Evolutionary conservation across 2,888 invertebrate species (phyloP), one percentile per base, ranked within the genome.

Genomic region (Cheilosia urbana): DNA sequence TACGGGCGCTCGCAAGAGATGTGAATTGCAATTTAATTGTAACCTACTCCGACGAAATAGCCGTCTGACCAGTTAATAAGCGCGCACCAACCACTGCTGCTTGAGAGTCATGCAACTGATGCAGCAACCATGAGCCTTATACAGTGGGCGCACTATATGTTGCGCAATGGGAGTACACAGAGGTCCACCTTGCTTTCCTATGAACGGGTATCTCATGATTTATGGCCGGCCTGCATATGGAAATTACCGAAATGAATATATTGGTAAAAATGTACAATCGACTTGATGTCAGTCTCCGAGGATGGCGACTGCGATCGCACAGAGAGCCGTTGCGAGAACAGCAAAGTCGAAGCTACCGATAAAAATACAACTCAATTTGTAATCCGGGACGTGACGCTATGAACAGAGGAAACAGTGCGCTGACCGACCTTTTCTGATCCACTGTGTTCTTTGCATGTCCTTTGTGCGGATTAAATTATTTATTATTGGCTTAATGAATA

Each of bases 21-120:
- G 78, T 73, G 78, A 57, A 83, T 73, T 73, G 78, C 78, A 72
- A 62, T 80, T 80, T 84, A 84, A 75, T 80, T 84, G 84, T 80
- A 84, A 71, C 84, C 80, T 65, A 80, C 80, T 84, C 68, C 68
- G 45, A 57, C 75, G 37, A 7, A 57, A 77, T 76, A 77, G 71
- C 63, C 27, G 77, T 71, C 63, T 37, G 77, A 77, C 81, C 76
- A 82, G 81, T 77, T 76, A 71, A 63, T 55, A 51, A 24, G 51
- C 30, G 40, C 45, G 51, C 60, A 2, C 34, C 19, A 57, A n/a
- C 37, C 37, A 40, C 6, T 27, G 6, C 27, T 6, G 27, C 27
- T 27, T 27, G 27, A 27, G 7, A 27, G 27, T 27, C 62, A 73
- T 62, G 47, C 62, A 40, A 51, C 58, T 58, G n/a, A n/a, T n/a